A percentile compares a stretch with the other conserved stretches of the same genome.
Conservation (phyloP, 2,888 invertebrate genomes). For the Synanthedon formicaeformis region DNA sequence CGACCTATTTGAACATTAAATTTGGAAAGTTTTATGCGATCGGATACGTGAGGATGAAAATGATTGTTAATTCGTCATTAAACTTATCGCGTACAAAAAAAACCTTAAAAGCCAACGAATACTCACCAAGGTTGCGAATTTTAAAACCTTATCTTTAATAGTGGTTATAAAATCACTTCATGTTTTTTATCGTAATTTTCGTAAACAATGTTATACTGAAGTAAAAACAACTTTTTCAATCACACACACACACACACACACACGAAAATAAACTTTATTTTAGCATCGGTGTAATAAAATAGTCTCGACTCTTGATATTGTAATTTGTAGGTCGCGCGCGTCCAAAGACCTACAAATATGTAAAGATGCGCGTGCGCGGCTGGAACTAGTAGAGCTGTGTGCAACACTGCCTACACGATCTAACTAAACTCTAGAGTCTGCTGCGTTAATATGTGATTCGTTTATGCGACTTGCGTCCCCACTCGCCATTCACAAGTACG, state of each 20-base stretch:
- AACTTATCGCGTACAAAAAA: slow-evolving; percentile 1
- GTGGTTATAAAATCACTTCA: neutral
- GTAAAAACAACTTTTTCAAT: neutral
- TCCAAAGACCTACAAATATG: neutral
- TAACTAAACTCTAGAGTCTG: slow-evolving; percentile 3
- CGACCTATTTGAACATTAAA: too few relatives aligned
- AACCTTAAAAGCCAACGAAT: slow-evolving; percentile 6
- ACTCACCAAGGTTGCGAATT: slow-evolving; percentile 47
- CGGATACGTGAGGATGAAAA: too few relatives aligned
- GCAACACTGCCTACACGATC: slow-evolving; percentile 17
- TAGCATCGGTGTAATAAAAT: neutral
- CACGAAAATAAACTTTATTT: neutral
- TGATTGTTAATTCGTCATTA: neutral
- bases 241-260: neutral
- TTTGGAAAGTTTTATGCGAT: too few relatives aligned
- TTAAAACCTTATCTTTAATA: slow-evolving; percentile 30
- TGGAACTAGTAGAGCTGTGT: slow-evolving; percentile 28
- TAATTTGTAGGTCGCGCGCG: neutral
- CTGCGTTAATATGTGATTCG: too few relatives aligned
- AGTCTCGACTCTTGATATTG: neutral
- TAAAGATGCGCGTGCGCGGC: slow-evolving; percentile 15
- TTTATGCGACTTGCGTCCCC: slow-evolving; percentile 7
- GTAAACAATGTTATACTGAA: neutral
- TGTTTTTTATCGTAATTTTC: neutral
- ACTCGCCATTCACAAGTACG: slow-evolving; percentile 11